phyloP scores from a whole-genome alignment of 1,140 invertebrate genomes.

The Diorhabda elongata region DNA sequence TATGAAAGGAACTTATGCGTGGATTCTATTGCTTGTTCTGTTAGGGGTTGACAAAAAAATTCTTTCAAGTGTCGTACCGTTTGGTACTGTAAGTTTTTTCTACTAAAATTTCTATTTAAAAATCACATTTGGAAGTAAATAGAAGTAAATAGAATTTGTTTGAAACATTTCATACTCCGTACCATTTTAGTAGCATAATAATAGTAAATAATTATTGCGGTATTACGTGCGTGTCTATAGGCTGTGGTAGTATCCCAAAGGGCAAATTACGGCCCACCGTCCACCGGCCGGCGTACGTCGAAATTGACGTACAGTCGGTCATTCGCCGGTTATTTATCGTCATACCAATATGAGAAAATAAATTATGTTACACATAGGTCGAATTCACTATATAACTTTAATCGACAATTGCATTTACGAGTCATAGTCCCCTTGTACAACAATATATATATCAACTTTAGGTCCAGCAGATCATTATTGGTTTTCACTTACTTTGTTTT shows the following conservation, averaged over 20 bases:
- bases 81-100: too few species aligned
- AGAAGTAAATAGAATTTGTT: too few species aligned
- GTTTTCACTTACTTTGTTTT: too few species aligned
- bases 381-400: slow-evolving; percentile 16
- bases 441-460: too few species aligned
- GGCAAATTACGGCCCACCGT: slow-evolving; percentile 22
- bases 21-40: too few species aligned
- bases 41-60: too few species aligned
- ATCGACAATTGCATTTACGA: slow-evolving; percentile 13
- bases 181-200: not conserved
- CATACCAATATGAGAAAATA: slow-evolving; percentile 22
- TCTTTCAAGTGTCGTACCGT: too few species aligned
- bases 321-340: slow-evolving; percentile 20
- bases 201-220: slow-evolving; percentile 20
- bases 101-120: too few species aligned
- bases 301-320: slow-evolving; percentile 20
- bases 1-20: too few species aligned
- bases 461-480: too few species aligned
- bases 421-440: slow-evolving; percentile 10
- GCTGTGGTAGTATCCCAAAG: slow-evolving; percentile 4
- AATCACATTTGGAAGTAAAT: too few species aligned
- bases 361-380: slow-evolving; percentile 21
- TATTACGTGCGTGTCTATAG: slow-evolving; percentile 1
- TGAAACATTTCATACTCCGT: too few species aligned
- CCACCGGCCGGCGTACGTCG: slow-evolving; percentile 11